Percentiles rank a stretch among this genome's conserved stretches.
Conservation (phyloP, 2,113 vertebrate genomes). For the Ageneiosus marmoratus region DNA sequence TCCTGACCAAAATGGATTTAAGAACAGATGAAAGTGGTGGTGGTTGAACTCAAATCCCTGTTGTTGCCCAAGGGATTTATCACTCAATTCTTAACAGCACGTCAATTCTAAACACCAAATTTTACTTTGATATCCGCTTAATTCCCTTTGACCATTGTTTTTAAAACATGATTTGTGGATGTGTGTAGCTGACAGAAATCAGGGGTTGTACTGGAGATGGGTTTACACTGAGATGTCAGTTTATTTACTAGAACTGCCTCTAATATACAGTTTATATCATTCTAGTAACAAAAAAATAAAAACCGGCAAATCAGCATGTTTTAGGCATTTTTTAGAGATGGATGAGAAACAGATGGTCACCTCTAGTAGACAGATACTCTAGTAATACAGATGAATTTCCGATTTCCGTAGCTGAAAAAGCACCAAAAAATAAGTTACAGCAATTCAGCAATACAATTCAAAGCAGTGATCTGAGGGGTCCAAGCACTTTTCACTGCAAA, state of each 20-base stretch:
- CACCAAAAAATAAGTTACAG: neutral
- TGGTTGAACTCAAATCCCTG: neutral
- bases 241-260: neutral
- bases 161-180: neutral
- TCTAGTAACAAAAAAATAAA: neutral
- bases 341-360: neutral
- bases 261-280: neutral
- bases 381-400: neutral
- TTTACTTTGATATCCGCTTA: neutral
- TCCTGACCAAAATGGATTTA: conserved; percentile 39
- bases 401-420: neutral
- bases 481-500: neutral
- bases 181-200: conserved; percentile 3
- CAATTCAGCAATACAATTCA: neutral
- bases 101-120: conserved; percentile 5
- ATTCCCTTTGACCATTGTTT: neutral
- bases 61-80: neutral
- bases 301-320: neutral
- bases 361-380: neutral
- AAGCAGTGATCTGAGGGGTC: neutral
- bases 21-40: conserved; percentile 10
- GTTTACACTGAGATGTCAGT: neutral
- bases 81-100: conserved; percentile 7
- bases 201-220: neutral
- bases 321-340: neutral